These are phyloP conservation scores for Pristiophorus japonicus DNA, from an alignment of 2,113 vertebrate species.

Conservation along the genomic window DNA sequence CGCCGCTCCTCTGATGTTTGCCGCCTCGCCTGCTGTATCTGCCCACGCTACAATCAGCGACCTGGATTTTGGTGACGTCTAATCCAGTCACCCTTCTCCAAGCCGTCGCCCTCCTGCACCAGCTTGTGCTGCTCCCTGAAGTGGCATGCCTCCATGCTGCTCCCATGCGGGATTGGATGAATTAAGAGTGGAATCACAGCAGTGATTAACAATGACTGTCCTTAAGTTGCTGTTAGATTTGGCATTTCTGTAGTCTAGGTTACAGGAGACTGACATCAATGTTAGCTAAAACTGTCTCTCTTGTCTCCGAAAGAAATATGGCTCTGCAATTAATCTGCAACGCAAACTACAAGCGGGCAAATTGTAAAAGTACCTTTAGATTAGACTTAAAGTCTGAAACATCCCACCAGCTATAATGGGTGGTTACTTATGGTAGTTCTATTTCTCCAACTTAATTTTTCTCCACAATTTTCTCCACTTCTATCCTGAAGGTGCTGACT, in stretches of 20 bases:
- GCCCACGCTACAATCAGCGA: too few relatives aligned
- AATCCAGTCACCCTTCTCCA: too few relatives aligned
- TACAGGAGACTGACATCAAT: background rate
- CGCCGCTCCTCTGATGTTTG: too few relatives aligned
- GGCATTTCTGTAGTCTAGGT: background rate
- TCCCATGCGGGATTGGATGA: too few relatives aligned
- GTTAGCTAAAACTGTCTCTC: background rate
- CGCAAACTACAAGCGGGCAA: background rate
- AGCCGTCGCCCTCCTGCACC: too few relatives aligned
- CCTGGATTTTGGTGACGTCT: too few relatives aligned
- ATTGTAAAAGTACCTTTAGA: background rate
- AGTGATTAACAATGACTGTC: background rate
- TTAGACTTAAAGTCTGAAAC: background rate
- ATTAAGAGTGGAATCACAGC: background rate
- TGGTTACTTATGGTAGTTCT: background rate
- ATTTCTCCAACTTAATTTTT: background rate
- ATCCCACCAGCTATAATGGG: background rate
- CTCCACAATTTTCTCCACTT: background rate
- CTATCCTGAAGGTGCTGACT: too few relatives aligned
- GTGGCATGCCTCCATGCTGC: too few relatives aligned
- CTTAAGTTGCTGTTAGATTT: background rate
- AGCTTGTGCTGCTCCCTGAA: too few relatives aligned
- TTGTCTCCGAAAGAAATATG: background rate
- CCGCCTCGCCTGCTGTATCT: too few relatives aligned
- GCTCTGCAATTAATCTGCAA: background rate